Base-by-base conservation (phyloP, 2,113 vertebrate genomes). In the Halichoeres trimaculatus region DNA sequence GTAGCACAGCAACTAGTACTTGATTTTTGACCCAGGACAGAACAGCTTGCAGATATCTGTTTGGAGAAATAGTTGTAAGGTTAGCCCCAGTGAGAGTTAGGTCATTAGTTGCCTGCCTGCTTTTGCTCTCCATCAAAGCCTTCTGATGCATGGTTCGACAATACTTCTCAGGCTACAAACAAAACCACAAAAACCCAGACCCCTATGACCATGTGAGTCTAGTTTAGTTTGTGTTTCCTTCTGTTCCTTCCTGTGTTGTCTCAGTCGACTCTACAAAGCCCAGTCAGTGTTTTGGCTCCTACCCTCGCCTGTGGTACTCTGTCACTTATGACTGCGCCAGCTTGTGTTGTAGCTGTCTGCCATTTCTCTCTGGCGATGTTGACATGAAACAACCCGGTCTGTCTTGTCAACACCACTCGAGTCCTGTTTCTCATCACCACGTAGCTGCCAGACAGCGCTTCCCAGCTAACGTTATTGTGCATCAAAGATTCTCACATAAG, bases 321-420 rank as follows among this genome's bases (percentile, higher is more conserved):
- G 83, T 78, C 81, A 77, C 67, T 74, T 58, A 64, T 74, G 81
- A 80, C 75, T 43, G 68, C 57, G 36, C 26, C 81, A 80, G 80
- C 83, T 76, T 84, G 78, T 74, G 69, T 50, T 56, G 74, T 80
- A 45, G 40, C 59, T n/a, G 52, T 71, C 72, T 80, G 65, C 76
- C 72, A 64, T 82, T 81, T 77, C 53, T 85, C 54, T 70, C 48
- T 20, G 74, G 54, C 17, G 38, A 79, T 47, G 75, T 67, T 59
- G 78, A 81, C 64, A 66, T 22, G 52, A 81, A 79, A 54, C 81
- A 59, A 73, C 70, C 75, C 68, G 36, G 17, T 65, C 60, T 53
- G 55, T 78, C 59, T 47, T 52, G 73, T 78, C 81, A 72, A 62
- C 73, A 60, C 62, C 12, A 30, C 58, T 6, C 51, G 11, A 76